Conservation (phyloP, 2,797 vertebrate species). For the Pipistrellus nathusii region DNA sequence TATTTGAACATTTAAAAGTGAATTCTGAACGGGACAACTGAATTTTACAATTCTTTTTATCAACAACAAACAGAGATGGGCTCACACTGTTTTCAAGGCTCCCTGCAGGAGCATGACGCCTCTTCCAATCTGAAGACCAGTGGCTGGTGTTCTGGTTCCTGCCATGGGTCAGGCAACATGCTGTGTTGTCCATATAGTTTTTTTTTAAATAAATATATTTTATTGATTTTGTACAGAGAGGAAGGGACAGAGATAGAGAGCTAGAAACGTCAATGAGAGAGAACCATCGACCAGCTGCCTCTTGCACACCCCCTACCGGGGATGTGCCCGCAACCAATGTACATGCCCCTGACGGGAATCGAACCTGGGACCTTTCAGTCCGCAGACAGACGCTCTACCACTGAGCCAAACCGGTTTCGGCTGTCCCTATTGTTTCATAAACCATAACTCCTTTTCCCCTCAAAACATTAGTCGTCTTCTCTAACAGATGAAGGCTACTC, state of each 20-base stretch:
- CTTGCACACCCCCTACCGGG: no score
- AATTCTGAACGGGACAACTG: not conserved
- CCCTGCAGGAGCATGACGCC: rapidly evolving
- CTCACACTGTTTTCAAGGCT: not conserved
- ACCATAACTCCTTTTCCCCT: no score
- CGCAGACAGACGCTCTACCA: no score
- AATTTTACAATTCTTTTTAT: not conserved
- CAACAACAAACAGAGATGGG: not conserved
- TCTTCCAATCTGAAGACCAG: not conserved
- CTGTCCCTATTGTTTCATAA: not conserved
- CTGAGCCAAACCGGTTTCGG: no score
- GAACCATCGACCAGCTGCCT: no score
- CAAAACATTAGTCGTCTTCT: not conserved
- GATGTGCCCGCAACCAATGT: no score
- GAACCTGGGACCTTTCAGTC: no score
- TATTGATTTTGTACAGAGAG: no score
- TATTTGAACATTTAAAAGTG: not conserved
- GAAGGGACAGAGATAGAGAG: no score
- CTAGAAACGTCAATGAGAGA: no score
- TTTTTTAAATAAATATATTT: no score
- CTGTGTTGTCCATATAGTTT: rapidly evolving
- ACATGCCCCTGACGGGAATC: no score
- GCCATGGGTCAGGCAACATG: rapidly evolving
- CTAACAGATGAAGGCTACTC: not conserved
- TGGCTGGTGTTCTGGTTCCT: rapidly evolving